These are phyloP conservation scores for Pemphredon lugubris DNA, from an alignment of 2,888 invertebrate genomes.

Conservation along the genomic window DNA sequence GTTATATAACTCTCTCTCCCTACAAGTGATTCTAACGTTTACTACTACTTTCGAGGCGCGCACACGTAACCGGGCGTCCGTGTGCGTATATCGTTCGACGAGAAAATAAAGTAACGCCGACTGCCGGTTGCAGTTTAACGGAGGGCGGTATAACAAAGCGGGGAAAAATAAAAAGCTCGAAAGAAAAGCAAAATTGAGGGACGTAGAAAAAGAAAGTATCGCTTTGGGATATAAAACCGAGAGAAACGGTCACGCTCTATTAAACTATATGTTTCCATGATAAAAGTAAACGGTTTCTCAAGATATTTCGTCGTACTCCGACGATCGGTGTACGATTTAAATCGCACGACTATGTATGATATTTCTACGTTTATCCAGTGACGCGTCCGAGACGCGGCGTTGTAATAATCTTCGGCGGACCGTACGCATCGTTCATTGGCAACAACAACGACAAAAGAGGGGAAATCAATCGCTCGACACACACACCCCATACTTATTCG, in stretches of 20 bases:
- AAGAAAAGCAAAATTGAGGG: slow-evolving; percentile 31
- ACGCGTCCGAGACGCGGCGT: no score
- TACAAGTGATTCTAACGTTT: slow-evolving; percentile 8
- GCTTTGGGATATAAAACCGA: neutral
- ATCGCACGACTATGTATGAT: no score
- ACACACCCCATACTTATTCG: slow-evolving; percentile 19
- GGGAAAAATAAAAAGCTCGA: slow-evolving; percentile 19
- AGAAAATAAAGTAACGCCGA: slow-evolving; percentile 24
- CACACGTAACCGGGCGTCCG: neutral
- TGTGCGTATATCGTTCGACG: slow-evolving; percentile 8
- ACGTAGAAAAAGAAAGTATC: slow-evolving; percentile 6
- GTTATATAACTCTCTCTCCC: slow-evolving; percentile 7
- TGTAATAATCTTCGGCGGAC: no score
- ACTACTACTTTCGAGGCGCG: slow-evolving; percentile 4
- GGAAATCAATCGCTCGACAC: slow-evolving; percentile 25
- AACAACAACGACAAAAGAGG: neutral
- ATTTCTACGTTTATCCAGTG: no score
- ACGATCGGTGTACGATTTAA: no score
- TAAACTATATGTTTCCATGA: neutral
- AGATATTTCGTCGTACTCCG: no score
- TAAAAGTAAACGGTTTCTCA: no score
- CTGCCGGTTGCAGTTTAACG: slow-evolving; percentile 26
- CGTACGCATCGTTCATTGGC: no score
- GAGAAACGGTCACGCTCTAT: slow-evolving; percentile 4
- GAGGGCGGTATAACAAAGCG: slow-evolving; percentile 21